Percentiles rank a stretch among this genome's conserved stretches.
Conservation (phyloP, 2,888 invertebrate species). For the Cistogaster globosa region DNA sequence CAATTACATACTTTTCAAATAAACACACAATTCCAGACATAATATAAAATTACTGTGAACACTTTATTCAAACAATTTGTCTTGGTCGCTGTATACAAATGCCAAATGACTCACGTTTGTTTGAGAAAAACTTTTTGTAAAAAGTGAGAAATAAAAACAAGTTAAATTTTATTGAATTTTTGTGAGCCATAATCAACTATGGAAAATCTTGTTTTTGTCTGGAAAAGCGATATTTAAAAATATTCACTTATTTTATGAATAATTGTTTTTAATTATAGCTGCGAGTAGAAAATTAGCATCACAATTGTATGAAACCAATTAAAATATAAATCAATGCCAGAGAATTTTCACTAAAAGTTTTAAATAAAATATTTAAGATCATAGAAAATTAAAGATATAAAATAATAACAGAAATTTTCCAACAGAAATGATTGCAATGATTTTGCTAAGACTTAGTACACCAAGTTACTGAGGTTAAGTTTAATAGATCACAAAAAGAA, state of each 20-base stretch:
- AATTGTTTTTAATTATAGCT: conserved; percentile 33
- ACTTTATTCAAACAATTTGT: conserved; percentile 22
- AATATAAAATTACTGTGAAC: neutral
- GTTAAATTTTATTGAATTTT: neutral
- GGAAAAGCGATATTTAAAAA: conserved; percentile 43
- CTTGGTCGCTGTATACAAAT: neutral
- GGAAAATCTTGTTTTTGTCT: conserved; percentile 52
- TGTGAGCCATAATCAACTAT: conserved; percentile 38
- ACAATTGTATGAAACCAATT: neutral
- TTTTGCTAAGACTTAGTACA: no score
- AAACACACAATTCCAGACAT: neutral
- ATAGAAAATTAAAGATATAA: no score
- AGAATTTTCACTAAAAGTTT: neutral
- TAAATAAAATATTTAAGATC: neutral
- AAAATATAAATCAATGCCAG: no score
- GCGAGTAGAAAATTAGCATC: conserved; percentile 19
- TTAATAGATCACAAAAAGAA: no score
- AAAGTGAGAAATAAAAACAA: conserved; percentile 1
- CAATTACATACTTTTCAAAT: conserved; percentile 36
- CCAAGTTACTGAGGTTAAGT: no score
- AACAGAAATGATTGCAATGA: no score
- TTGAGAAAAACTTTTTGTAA: conserved; percentile 46
- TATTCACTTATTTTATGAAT: conserved; percentile 24
- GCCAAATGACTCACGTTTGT: conserved; percentile 51
- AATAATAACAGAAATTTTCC: no score